Evolutionary conservation across 30 jellyfish, hydroid and myxozoan genomes (phyloP), one percentile per base, ranked within the genome.

Genomic region (Pseudorhiza aurosa): DNA sequence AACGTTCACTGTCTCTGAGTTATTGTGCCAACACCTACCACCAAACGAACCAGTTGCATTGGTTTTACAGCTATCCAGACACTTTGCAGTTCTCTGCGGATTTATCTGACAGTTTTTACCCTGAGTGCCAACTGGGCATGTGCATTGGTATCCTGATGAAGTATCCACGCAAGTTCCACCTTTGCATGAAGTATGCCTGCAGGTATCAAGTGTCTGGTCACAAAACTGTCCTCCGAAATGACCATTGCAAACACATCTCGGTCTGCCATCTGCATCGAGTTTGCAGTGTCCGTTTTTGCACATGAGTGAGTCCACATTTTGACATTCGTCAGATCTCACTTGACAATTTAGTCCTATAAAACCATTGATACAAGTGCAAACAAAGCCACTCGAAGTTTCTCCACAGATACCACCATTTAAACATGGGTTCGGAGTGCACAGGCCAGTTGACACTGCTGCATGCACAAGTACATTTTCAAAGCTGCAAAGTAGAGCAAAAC

Each of bases 341-440:
- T 94, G 97, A 51, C 99, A 94, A 10, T 63, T 59, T 22, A 94
- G 80, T 0, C 99, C 99, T 0, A 87, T 60, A 68, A 51, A 70
- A 2, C 99, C 97, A 60, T 88, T 77, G 18, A 94, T 72, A 70
- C 99, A 94, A 19, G 96, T 94, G 77, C 99, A 94, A 21, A 94
- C 64, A 58, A 87, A 94, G 3, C 97, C 96, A 69, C 60, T 53
- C 10, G 85, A 62, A 5, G 90, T 19, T 11, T 81, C 21, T n/a
- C 96, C 69, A 39, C 99, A 94, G 7, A 87, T 19, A 19, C 99
- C 99, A 7, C 88, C 78, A 57, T 94, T 82, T 47, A 75, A 72
- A 63, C 99, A 94, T 11, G 99, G 99, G 69, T 73, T 88, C 60
- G 90, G 77, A 14, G 60, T 33, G 88, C 99, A 94, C 1, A 89